Evolutionary conservation across 2,888 invertebrate species (phyloP), one percentile per base, ranked within the genome.

Genomic region (Drosophila quasianomalipes): DNA sequence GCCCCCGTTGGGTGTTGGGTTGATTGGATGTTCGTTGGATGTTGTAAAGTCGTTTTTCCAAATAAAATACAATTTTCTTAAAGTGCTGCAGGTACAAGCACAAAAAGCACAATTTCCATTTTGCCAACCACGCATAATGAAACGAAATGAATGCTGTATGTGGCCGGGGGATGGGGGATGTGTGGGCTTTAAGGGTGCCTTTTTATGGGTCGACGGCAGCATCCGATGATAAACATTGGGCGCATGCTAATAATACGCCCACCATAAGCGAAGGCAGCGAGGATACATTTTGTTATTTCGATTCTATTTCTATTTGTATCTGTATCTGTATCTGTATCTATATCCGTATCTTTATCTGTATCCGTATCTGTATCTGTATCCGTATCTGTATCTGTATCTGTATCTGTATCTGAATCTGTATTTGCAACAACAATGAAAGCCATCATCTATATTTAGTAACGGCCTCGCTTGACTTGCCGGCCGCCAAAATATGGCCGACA

Each of bases 391-490:
- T 57, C 28, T 59, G 19, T 51, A 22, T 62, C 6, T 47, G 7
- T 62, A 35, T 51, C 44, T 60, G 9, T 39, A 19, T n/a, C 1
- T n/a, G 10, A n/a, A 1, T 57, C 28, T 59, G 19, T 51, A 22
- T 62, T 2, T 58, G 44, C 47, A 62, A 37, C 16, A 61, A 55
- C 62, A 59, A 53, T 53, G 37, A 61, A 37, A 55, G 52, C 67
- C 37, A 66, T 44, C 47, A 39, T 51, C 81, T 82, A 76, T 52
- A 79, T 82, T 73, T 79, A 82, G 82, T 70, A 51, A 60, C 78
- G 37, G 30, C 63, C 59, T 54, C 58, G 44, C 57, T 35, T 37
- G 14, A 55, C 3, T 26, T 49, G 79, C 71, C 75, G 71, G 66
- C 53, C 58, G 53, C 68, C 66, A 66, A 67, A 67, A 64, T 76